phyloP scores from a whole-genome alignment of 1,140 invertebrate genomes.

The Bombus waltoni region DNA sequence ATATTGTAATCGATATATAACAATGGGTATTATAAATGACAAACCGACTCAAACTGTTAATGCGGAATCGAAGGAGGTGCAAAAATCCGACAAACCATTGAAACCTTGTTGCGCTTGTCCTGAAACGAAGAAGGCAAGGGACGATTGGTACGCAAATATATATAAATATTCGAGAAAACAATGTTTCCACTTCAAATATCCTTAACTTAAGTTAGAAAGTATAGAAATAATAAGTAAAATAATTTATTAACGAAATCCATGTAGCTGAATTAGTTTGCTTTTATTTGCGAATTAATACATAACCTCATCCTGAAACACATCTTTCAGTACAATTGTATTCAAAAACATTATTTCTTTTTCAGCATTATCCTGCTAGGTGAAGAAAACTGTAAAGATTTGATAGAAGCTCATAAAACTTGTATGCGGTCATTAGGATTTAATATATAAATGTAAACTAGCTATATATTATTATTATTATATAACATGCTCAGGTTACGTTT shows the following conservation, averaged over 20 bases:
- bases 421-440: conserved; percentile 98
- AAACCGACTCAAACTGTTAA: not conserved
- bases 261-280: not conserved
- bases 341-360: conserved; percentile 78
- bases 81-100: conserved; percentile 34
- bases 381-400: conserved; percentile 94
- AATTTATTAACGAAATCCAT: conserved; percentile 17
- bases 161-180: not conserved
- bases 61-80: not conserved
- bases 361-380: conserved; percentile 97
- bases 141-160: conserved; percentile 90
- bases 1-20: not conserved
- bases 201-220: not conserved
- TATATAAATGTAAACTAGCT: conserved; percentile 84
- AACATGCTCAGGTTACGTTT: conserved; percentile 30
- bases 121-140: conserved; percentile 95
- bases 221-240: not conserved
- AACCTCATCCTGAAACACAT: conserved; percentile 1
- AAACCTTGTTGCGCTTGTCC: conserved; percentile 99
- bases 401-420: conserved; percentile 98
- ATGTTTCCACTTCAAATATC: not conserved
- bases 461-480: not conserved
- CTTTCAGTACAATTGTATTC: not conserved
- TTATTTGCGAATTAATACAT: not conserved
- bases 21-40: conserved; percentile 21